phyloP scores from a whole-genome alignment of 2,113 vertebrate species.

The Ceyx melanurus region DNA sequence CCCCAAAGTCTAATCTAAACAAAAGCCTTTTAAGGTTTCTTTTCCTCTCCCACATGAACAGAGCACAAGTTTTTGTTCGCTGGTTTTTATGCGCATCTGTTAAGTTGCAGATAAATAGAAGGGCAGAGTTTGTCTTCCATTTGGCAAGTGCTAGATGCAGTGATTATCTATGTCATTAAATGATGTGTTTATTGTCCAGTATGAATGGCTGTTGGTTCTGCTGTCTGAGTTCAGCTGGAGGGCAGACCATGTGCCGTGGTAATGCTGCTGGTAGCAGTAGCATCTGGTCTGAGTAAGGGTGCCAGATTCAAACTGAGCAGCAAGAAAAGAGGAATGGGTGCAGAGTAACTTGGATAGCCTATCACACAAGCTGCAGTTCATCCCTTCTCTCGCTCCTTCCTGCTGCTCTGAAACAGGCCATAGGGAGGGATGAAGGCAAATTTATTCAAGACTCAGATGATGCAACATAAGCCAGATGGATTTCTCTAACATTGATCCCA shows the following conservation, averaged over 20 bases:
- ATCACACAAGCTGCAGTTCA: rapidly evolving
- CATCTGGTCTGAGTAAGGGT: neutral
- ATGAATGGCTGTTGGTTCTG: neutral
- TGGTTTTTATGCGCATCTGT: neutral
- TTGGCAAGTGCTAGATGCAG: neutral
- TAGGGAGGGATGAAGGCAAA: neutral
- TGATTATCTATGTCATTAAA: neutral
- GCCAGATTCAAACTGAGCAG: neutral
- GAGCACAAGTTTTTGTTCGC: neutral
- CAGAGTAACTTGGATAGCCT: neutral
- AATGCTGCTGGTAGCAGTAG: neutral
- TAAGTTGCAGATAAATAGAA: neutral
- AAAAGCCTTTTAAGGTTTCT: neutral
- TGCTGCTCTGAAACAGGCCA: neutral
- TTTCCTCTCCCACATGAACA: neutral
- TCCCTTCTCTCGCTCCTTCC: neutral
- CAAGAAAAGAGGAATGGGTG: neutral
- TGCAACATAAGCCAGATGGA: neutral
- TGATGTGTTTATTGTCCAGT: neutral
- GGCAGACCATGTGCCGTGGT: neutral
- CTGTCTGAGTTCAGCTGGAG: neutral
- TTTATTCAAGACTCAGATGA: neutral
- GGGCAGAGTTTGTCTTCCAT: neutral
- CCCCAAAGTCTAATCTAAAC: neutral
- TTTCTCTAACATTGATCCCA: neutral